Base-by-base conservation (phyloP, 2,888 invertebrate species). In the Spodoptera exigua region DNA sequence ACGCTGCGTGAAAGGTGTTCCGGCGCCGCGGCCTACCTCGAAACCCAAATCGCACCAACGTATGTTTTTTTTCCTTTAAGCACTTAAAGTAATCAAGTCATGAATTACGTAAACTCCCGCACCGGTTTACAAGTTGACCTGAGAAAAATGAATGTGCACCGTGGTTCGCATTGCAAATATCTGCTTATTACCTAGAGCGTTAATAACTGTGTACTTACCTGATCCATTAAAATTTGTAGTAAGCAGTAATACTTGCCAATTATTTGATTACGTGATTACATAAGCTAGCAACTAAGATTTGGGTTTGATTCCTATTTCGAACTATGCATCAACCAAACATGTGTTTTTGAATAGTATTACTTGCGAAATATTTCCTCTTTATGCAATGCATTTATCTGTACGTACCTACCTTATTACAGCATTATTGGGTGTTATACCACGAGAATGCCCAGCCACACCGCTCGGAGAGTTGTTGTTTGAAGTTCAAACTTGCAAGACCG, bases 381-480 rank as follows among this genome's bases (percentile, higher is more conserved):
- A 21, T 21, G 21, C 21, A 21, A 21, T 21, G 21, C 21, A 21
- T 21, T 14, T 36, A 12, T 5, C 2, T 4, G 17, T n/a, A 16
- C 35, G n/a, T 21, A 5, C 7, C 7, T 21, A 21, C 39, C n/a
- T 17, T 18, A 48, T 81, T 79, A 1, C 85, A 97, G 96, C 96
- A 5, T 89, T 96, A 46, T 90, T 97, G 61, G 97, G 97, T 9
- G 90, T 97, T 36, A 95, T 96, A 35, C 96, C 96, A 0, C 95
- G 96, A 48, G 95, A 95, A 78, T 97, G 97, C 74, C 97, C 97
- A 0, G 86, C 91, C 27, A 92, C 96, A 48, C 96, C 96, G 2
- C 88, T 97, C 14, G 96, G 96, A 0, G 97, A 97, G 88, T 89
- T 96, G 11, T 93, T 96, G 75, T 95, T 96, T 84, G 96, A 96